Percentiles rank a stretch among this genome's conserved stretches.
Evolutionary conservation across 2,888 invertebrate species (phyloP).

Genomic region (Drosophila longiperda): DNA sequence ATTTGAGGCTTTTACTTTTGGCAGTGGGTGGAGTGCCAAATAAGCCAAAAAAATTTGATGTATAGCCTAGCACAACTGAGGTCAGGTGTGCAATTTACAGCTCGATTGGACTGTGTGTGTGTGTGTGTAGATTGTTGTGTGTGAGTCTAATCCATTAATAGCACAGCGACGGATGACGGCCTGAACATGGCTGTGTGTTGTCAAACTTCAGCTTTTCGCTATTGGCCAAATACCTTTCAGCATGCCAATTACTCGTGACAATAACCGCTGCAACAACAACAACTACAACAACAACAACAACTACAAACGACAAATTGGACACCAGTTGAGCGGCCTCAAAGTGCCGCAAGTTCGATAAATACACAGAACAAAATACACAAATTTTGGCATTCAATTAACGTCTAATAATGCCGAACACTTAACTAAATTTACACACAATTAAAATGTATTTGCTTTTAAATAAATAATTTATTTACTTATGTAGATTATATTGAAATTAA

Average conservation of each 20-base stretch:
- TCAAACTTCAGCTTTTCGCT: conserved; percentile 41
- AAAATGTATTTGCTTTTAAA: background rate
- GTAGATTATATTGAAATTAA: background rate
- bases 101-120: conserved; percentile 12
- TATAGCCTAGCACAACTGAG: conserved; percentile 37
- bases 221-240: conserved; percentile 59
- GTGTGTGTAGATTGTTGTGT: conserved; percentile 7
- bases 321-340: conserved; percentile 34
- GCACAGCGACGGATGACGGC: conserved; percentile 32
- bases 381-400: background rate
- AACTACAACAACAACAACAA: conserved; percentile 18
- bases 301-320: conserved; percentile 45
- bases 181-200: conserved; percentile 38
- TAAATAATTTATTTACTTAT: background rate
- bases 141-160: conserved; percentile 65
- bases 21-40: conserved; percentile 1
- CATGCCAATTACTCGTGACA: conserved; percentile 60
- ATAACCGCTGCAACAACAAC: conserved; percentile 32
- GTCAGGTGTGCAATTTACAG: conserved; percentile 53
- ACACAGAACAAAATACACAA: background rate
- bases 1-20: conserved; percentile 30
- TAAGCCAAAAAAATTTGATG: conserved; percentile 54
- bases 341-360: conserved; percentile 47
- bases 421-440: background rate
- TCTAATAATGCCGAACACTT: background rate